Evolutionary conservation across 2,797 vertebrate species (phyloP), one percentile per base, ranked within the genome.

Genomic region (Anisognathus igniventris): DNA sequence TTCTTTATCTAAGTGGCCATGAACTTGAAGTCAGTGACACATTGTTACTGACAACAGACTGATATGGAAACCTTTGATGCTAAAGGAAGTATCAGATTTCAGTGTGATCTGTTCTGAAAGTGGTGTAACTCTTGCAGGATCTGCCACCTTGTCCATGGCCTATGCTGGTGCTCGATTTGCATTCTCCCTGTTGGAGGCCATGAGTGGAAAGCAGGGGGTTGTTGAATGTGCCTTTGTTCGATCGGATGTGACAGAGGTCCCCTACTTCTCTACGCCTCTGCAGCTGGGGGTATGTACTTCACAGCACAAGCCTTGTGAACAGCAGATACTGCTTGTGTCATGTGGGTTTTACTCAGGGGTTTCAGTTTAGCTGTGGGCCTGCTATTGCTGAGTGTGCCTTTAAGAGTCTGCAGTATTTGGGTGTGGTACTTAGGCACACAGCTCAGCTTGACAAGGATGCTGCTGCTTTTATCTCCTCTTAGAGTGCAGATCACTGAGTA

Each of bases 61-160:
- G 0, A 4, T 7, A 2, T 51, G 70, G 77, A 73, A 82, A 45
- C 39, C n/a, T 88, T 57, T 54, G 87, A 42, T 71, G 31, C 50
- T 67, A 6, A 77, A 61, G n/a, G 15, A 77, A 27, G 23, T 33
- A 14, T 23, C 23, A 27, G 0, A n/a, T 72, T 67, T 64, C 50
- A 42, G 0, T 0, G 3, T 30, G 44, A 10, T 27, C 42, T 91
- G 18, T 86, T 65, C 65, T 96, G 40, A 95, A 77, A 83, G n/a
- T 44, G 72, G 3, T 92, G 44, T 62, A 15, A 64, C 75, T 76
- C 53, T 70, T 44, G 8, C 93, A 99, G 99, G 99, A 35, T 99
- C 99, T 68, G 99, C 99, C 27, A 99, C 99, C 12, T 97, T 99
- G 58, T 99, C 99, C 14, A 99, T 99, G 99, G 99, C 99, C 0